These are phyloP conservation scores for Diaphora mendica DNA, from an alignment of 2,888 invertebrate species.

Conservation along the genomic window DNA sequence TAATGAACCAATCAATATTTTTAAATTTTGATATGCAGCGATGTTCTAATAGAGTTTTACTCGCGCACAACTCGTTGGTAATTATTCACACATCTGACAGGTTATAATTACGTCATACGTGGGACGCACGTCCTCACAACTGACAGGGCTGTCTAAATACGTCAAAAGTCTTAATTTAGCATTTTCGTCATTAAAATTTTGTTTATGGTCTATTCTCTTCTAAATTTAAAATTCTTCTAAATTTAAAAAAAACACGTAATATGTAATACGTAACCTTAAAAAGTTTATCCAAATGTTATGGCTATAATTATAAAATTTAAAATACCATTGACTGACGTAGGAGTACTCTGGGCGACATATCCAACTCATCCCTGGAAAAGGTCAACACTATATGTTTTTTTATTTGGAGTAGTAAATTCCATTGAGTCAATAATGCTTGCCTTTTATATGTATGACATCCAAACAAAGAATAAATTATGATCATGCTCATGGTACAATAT, in stretches of 20 bases:
- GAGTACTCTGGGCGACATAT: not conserved
- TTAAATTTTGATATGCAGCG: not conserved
- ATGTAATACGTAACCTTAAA: not conserved
- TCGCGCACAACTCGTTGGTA: not conserved
- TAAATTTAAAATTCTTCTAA: not conserved
- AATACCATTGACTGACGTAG: not conserved
- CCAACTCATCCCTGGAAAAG: too few species aligned
- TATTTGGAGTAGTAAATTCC: too few species aligned
- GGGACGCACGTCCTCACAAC: not conserved
- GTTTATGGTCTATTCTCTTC: not conserved
- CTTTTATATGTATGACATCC: too few species aligned
- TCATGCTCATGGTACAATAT: too few species aligned
- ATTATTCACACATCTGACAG: constrained; percentile 4
- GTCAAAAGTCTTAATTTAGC: constrained; percentile 2
- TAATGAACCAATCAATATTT: not conserved
- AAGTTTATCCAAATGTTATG: not conserved
- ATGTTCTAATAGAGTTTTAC: not conserved
- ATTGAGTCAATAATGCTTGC: too few species aligned
- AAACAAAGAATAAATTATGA: too few species aligned
- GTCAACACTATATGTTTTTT: too few species aligned
- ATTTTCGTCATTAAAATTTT: constrained; percentile 1
- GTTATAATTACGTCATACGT: not conserved
- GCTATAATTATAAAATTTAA: not conserved
- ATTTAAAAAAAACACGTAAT: too few species aligned
- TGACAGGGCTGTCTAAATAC: not conserved